Conservation (phyloP, 2,888 invertebrate species). For the Hemaris fuciformis region DNA sequence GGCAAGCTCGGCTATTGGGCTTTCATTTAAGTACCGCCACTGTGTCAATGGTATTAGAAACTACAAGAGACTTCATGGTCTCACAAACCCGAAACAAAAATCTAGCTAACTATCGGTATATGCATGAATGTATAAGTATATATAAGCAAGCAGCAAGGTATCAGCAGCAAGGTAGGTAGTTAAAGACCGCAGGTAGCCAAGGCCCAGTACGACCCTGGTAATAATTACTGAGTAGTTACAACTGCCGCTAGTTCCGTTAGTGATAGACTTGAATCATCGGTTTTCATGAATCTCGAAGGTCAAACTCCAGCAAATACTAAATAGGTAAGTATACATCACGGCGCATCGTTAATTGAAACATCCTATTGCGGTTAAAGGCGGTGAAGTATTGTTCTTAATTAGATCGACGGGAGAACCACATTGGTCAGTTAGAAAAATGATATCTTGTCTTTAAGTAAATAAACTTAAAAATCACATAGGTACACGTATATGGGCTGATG, state of each 20-base stretch:
- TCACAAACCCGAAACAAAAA: too few species aligned
- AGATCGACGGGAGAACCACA: neutral
- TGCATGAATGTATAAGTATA: too few species aligned
- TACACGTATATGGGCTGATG: too few species aligned
- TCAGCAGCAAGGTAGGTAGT: too few species aligned
- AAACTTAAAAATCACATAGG: too few species aligned
- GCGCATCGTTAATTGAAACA: neutral
- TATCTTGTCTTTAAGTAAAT: too few species aligned
- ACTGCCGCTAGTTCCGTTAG: neutral
- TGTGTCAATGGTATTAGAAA: too few species aligned
- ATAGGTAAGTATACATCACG: neutral
- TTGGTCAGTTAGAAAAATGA: neutral
- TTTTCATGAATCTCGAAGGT: slow-evolving; percentile 1
- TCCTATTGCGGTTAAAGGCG: neutral
- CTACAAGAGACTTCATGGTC: too few species aligned
- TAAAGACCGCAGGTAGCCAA: neutral
- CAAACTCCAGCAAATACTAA: neutral
- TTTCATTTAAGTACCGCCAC: too few species aligned
- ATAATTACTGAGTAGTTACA: neutral
- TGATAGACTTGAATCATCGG: slow-evolving; percentile 3
- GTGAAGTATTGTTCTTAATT: neutral
- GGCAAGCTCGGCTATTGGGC: too few species aligned
- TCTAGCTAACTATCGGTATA: too few species aligned
- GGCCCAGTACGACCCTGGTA: neutral
- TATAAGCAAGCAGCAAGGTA: too few species aligned